Evolutionary conservation across 2,797 vertebrate species (phyloP).

Genomic region (Gambelia wislizenii): DNA sequence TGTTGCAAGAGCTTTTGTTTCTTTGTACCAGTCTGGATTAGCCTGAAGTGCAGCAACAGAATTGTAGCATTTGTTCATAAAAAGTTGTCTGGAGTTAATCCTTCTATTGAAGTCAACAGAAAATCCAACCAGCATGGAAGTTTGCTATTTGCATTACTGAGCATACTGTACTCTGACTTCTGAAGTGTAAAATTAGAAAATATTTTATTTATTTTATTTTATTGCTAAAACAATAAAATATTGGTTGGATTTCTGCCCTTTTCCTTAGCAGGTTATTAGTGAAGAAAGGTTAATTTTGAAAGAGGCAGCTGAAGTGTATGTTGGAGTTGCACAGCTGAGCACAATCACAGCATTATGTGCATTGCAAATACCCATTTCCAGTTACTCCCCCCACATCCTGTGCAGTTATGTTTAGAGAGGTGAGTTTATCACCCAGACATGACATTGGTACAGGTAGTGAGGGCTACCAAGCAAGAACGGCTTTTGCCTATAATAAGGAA

Average conservation of each 20-base stretch:
- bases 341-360: accelerated
- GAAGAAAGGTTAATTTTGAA: neutral
- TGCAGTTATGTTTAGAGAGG: constrained; percentile 45
- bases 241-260: accelerated
- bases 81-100: neutral
- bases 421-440: constrained; percentile 66
- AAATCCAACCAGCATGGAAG: neutral
- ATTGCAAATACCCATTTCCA: neutral
- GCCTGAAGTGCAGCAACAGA: no score
- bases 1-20: no score
- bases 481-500: constrained; percentile 55
- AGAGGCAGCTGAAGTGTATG: accelerated
- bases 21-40: no score
- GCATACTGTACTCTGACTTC: neutral
- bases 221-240: neutral
- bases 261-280: neutral
- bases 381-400: constrained; percentile 18
- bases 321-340: neutral
- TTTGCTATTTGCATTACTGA: neutral
- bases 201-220: neutral
- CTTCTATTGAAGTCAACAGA: neutral
- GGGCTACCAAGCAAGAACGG: constrained; percentile 59
- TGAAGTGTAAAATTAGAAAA: neutral
- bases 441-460: constrained; percentile 56
- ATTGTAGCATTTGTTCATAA: no score